Evolutionary conservation across 2,113 vertebrate genomes (phyloP).

Genomic region (Clarias macrocephalus): DNA sequence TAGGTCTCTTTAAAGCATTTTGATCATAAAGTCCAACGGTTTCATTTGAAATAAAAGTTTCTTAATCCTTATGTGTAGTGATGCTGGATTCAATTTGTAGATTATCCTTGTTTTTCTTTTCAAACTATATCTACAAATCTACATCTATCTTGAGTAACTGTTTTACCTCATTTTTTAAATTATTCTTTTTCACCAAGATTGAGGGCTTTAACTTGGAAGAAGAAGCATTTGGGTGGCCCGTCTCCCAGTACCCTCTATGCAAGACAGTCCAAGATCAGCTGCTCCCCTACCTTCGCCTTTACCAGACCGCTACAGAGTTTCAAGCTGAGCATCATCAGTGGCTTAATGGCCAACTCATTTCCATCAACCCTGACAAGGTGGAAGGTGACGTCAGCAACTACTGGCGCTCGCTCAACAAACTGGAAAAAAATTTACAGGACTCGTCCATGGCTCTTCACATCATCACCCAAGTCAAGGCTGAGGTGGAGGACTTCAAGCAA

Average conservation of each 20-base stretch:
- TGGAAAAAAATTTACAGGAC: slow-evolving; percentile 77
- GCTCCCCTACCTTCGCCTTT: slow-evolving; percentile 80
- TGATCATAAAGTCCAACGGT: not conserved
- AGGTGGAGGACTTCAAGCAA: slow-evolving; percentile 80
- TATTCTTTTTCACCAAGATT: slow-evolving; percentile 70
- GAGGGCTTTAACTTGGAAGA: slow-evolving; percentile 84
- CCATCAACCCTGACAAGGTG: slow-evolving; percentile 80
- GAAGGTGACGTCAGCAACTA: slow-evolving; percentile 78
- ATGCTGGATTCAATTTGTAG: not conserved
- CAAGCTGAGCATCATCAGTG: slow-evolving; percentile 70
- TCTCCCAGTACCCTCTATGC: slow-evolving; percentile 79
- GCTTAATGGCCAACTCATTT: slow-evolving; percentile 77
- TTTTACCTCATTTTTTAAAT: not conserved
- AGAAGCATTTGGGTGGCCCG: slow-evolving; percentile 79
- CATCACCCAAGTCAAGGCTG: slow-evolving; percentile 69
- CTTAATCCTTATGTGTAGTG: not conserved
- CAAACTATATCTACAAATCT: not conserved
- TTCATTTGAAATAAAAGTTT: not conserved
- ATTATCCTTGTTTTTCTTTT: not conserved
- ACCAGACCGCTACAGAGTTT: slow-evolving; percentile 77
- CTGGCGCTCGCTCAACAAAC: slow-evolving; percentile 78
- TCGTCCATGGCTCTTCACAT: slow-evolving; percentile 76
- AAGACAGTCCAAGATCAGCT: slow-evolving; percentile 79
- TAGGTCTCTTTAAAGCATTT: not conserved
- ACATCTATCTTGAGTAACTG: not conserved